Evolutionary conservation across 2,113 vertebrate genomes (phyloP).

Genomic region (Ageneiosus marmoratus): DNA sequence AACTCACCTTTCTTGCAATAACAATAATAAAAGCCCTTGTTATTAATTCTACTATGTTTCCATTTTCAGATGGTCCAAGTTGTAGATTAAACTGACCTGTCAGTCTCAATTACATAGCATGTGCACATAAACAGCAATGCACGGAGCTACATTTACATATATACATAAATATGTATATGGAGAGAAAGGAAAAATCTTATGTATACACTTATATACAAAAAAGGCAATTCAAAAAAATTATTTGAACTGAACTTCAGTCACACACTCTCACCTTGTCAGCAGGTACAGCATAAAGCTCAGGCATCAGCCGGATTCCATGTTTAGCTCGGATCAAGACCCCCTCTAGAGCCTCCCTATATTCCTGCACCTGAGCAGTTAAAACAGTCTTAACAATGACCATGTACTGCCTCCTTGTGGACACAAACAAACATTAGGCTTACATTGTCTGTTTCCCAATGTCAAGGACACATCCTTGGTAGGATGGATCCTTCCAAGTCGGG

Average conservation of each 20-base stretch:
- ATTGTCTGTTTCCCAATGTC: no score
- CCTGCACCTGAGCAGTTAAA: conserved; percentile 80
- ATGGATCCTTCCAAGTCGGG: no score
- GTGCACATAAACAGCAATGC: background rate
- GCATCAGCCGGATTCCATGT: conserved; percentile 87
- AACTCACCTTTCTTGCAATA: background rate
- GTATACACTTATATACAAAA: background rate
- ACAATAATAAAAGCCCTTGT: background rate
- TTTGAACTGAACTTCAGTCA: background rate
- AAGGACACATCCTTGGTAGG: no score
- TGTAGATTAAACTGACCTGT: background rate
- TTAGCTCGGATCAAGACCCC: conserved; percentile 89
- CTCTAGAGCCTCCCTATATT: conserved; percentile 93
- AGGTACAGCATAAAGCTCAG: conserved; percentile 92
- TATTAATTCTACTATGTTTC: background rate
- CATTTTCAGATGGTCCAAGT: background rate
- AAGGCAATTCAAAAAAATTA: background rate
- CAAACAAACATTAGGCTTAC: background rate
- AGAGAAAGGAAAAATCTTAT: background rate
- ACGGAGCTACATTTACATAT: no score
- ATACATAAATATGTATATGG: background rate
- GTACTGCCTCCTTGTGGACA: conserved; percentile 25
- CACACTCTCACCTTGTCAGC: conserved; percentile 80
- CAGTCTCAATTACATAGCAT: background rate
- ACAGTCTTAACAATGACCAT: background rate